Evolutionary conservation across 2,888 invertebrate genomes (phyloP), one percentile per base, ranked within the genome.

Genomic region (Mactromeris polynyma): DNA sequence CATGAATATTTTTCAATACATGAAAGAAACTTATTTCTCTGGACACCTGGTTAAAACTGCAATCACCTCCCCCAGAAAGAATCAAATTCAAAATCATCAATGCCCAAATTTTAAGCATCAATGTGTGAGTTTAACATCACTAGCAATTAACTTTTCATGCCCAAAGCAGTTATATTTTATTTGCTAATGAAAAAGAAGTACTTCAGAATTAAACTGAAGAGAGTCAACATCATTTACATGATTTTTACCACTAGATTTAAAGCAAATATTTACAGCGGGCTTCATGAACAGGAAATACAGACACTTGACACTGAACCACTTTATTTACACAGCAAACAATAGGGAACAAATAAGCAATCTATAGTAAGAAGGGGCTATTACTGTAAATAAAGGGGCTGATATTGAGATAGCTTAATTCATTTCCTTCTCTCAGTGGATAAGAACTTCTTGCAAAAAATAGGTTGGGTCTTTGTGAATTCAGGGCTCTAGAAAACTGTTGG

Each of bases 201-300:
- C 69, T 83, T 73, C 40, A 73, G 31, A 36, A 73, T 69, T 83
- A 73, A 73, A 73, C 69, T 83, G 42, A 46, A 73, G 40, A 42
- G 40, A 33, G 83, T 69, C 42, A 83, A 83, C 73, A 83, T n/a
- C 42, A 73, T 83, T 46, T 42, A 69, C 73, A 69, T 42, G 83
- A 69, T 83, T 73, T 81, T 83, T 83, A 83, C 83, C 83, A 42
- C 83, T 73, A 73, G 36, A 64, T 83, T 83, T 46, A 83, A 36
- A 42, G 85, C 79, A 79, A 85, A 87, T 87, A 87, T 87, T 87
- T 77, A 78, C 82, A 85, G 33, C 80, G 31, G 69, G 73, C 40
- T 40, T 87, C 78, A 42, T 40, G 77, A 81, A 54, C 86, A 87
- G 86, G 86, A 87, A 82, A 78, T 87, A 77, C 31, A 1, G 81